phyloP scores from a whole-genome alignment of 2,113 vertebrate species.

The Panthera tigris region DNA sequence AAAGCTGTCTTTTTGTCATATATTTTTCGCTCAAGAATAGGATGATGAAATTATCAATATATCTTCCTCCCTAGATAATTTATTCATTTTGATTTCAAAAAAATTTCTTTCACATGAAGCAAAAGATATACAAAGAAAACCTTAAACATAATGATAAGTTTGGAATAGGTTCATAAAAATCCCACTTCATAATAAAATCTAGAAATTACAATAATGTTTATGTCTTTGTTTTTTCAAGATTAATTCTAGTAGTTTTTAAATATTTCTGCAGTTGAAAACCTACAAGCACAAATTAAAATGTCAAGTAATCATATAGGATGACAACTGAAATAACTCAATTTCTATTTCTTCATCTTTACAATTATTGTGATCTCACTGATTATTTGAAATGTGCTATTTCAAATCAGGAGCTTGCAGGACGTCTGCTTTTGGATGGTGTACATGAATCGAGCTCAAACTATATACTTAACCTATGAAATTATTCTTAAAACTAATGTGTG shows the following conservation, averaged over 20 bases:
- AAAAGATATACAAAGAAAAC: not conserved
- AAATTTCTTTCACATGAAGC: not conserved
- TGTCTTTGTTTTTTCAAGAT: not conserved
- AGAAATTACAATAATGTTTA: not conserved
- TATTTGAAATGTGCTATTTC: not conserved
- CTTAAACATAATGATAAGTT: not conserved
- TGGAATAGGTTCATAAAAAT: not conserved
- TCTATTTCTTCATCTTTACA: not conserved
- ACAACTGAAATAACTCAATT: not conserved
- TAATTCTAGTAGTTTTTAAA: not conserved
- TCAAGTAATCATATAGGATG: not conserved
- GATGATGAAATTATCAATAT: not conserved
- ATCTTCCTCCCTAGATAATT: not conserved
- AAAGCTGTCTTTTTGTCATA: not conserved
- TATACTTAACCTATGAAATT: not conserved
- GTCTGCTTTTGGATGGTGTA: not conserved
- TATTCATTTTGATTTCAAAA: not conserved
- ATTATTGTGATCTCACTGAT: not conserved
- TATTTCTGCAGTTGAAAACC: constrained; percentile 25
- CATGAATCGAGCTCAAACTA: not conserved
- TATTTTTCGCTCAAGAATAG: not conserved
- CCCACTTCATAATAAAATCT: not conserved
- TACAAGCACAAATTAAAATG: not conserved
- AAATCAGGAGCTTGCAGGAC: not conserved
- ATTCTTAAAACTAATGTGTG: not conserved